A percentile compares a stretch with the other conserved stretches of the same genome.
phyloP scores from a whole-genome alignment of 2,113 vertebrate species.

The Arizona elegans region DNA sequence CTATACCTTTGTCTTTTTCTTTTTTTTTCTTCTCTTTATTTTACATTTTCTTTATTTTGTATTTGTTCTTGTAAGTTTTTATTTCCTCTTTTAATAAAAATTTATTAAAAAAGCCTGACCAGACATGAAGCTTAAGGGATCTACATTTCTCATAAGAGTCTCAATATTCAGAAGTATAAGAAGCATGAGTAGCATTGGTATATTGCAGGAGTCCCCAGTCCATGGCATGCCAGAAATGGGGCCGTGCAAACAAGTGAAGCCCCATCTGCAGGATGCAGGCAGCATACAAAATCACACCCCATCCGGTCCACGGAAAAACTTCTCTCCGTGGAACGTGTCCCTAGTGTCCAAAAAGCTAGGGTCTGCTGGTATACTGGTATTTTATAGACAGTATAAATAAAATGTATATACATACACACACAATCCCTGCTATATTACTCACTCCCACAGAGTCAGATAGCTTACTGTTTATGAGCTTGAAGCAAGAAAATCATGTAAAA shows the following conservation, averaged over 20 bases:
- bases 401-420: not conserved
- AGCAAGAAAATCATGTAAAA: not conserved
- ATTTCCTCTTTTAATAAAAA: too few relatives aligned
- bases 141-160: not conserved
- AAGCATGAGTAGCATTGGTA: not conserved
- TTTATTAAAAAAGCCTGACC: too few relatives aligned
- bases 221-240: too few relatives aligned
- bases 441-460: not conserved
- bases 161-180: not conserved
- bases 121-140: not conserved
- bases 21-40: too few relatives aligned
- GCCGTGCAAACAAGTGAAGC: too few relatives aligned
- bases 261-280: too few relatives aligned
- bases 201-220: too few relatives aligned
- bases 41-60: not conserved
- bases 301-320: too few relatives aligned
- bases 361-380: not conserved
- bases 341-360: not conserved
- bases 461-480: not conserved
- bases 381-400: not conserved
- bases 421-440: not conserved
- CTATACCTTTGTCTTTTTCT: too few relatives aligned
- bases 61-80: too few relatives aligned
- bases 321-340: too few relatives aligned
- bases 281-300: too few relatives aligned